These are phyloP conservation scores for human (Homo sapiens) DNA, from an alignment of 2,113 vertebrate genomes.

Conservation along the genomic window GRCh38 chrX:26670501-26671000, in stretches of 20 bases:
- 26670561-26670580: neutral
- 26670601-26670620: neutral
- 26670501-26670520: neutral
- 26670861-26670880: neutral
- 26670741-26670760: neutral
- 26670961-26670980: neutral
- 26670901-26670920: neutral
- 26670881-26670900: neutral
- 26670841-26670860: neutral
- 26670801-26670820: neutral
- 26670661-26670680: neutral
- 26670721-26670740: neutral
- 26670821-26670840: neutral
- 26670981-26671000: neutral
- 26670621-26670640: neutral
- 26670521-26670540: neutral
- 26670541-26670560: neutral
- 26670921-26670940: neutral
- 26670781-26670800: neutral
- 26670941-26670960: neutral
- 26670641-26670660: neutral
- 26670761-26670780: neutral
- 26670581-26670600: too few species aligned
- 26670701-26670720: neutral
- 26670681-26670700: neutral